Base-by-base conservation (phyloP, 2,113 vertebrate genomes). In the Callospermophilus lateralis region DNA sequence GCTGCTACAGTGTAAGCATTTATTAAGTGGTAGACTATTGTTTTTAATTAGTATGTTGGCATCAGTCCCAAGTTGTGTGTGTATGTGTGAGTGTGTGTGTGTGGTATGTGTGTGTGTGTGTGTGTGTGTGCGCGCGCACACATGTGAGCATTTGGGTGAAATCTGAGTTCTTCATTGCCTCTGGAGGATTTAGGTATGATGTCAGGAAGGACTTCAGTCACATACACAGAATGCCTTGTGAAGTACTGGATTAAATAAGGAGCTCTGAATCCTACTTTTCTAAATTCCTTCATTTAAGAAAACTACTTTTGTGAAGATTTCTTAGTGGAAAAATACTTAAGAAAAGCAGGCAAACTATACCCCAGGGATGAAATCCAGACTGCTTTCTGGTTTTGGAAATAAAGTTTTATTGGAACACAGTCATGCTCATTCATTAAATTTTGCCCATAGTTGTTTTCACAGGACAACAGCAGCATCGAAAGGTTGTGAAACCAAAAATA, bases 381-480 rank as follows among this genome's bases (percentile, higher is more conserved):
- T 2, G 55, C 4, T 70, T 84, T 22, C 51, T 90, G 32, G 30
- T 73, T 91, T 96, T 83, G 2, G 67, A 93, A 96, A 87, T 97
- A 95, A 97, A 95, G 58, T 79, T 97, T 87, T 94, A 72, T 76
- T 94, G 32, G 34, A 76, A 95, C 30, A 68, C 30, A 90, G 28
- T 28, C 65, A 84, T 63, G 39, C 17, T 58, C 34, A 79, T 92
- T 83, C 30, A 86, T 80, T 61, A 94, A 58, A 11, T 84, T 51
- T 77, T 74, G 48, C 76, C 72, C 84, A 6, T 32, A 88, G 45
- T 8, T 73, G 51, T 10, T 94, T 85, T 78, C 45, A 92, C 4
- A 8, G 5, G 72, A 17, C 19, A 61, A 45, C 1, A 81, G 32
- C 32, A 76, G 15, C 92, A 4, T 22, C 72, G 3, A 83, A 63